Percentiles rank a stretch among this genome's conserved stretches.
Conservation (phyloP, 2,888 invertebrate species). For the Drosophila nigritarsus region DNA sequence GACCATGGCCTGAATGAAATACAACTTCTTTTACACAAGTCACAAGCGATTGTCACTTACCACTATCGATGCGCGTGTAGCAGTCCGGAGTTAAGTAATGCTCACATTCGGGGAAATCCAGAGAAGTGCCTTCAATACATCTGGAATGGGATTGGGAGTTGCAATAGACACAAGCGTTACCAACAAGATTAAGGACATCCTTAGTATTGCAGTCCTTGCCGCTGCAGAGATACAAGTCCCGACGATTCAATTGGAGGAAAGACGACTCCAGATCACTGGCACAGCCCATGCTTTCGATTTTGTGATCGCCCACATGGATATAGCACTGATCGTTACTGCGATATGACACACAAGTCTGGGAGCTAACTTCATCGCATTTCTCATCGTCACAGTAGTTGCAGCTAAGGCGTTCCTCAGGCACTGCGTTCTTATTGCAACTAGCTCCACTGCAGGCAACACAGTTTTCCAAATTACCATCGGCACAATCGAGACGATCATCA, state of each 20-base stretch:
- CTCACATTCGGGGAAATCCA: slow-evolving; percentile 29
- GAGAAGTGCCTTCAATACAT: slow-evolving; percentile 52
- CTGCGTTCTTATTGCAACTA: slow-evolving; percentile 64
- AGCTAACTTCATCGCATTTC: slow-evolving; percentile 45
- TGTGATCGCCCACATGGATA: slow-evolving; percentile 67
- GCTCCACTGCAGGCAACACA: slow-evolving; percentile 67
- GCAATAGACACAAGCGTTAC: slow-evolving; percentile 63
- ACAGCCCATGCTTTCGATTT: slow-evolving; percentile 76
- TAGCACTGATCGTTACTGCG: slow-evolving; percentile 76
- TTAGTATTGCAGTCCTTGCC: slow-evolving; percentile 73
- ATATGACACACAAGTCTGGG: slow-evolving; percentile 65
- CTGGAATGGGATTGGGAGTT: slow-evolving; percentile 50
- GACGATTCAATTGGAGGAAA: slow-evolving; percentile 49
- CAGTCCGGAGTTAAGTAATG: slow-evolving; percentile 69
- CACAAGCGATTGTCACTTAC: slow-evolving; percentile 42
- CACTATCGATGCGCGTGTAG: slow-evolving; percentile 51
- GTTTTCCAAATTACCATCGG: slow-evolving; percentile 46
- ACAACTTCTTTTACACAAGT: no score
- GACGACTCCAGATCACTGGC: slow-evolving; percentile 66
- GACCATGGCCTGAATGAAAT: no score
- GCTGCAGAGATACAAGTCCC: slow-evolving; percentile 74
- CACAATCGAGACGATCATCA: slow-evolving; percentile 69
- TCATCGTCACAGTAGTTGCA: slow-evolving; percentile 68
- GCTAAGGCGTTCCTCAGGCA: slow-evolving; percentile 64
- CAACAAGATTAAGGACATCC: slow-evolving; percentile 41